Evolutionary conservation across 2,888 invertebrate species (phyloP).

Genomic region (Branchipolynoe longqiensis): DNA sequence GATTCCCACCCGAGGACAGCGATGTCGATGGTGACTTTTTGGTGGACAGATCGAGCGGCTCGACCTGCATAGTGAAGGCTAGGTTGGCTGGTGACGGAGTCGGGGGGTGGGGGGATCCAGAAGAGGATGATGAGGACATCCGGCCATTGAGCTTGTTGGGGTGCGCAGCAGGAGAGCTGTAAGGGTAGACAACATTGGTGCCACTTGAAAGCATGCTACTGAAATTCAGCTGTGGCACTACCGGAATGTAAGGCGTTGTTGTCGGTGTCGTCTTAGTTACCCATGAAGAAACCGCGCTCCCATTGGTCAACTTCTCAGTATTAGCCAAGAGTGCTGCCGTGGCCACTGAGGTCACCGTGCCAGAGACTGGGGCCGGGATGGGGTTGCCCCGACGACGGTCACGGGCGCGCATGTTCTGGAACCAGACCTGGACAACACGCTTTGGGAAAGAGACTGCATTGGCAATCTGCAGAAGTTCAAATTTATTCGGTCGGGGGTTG

Average conservation of each 20-base stretch:
- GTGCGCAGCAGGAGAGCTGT: slow-evolving; percentile 69
- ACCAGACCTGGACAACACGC: slow-evolving; percentile 94
- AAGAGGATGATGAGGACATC: slow-evolving; percentile 64
- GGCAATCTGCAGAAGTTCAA: slow-evolving; percentile 93
- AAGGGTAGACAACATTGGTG: slow-evolving; percentile 62
- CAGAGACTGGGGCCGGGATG: slow-evolving; percentile 72
- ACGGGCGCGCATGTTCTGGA: slow-evolving; percentile 92
- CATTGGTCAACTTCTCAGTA: slow-evolving; percentile 38
- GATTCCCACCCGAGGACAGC: slow-evolving; percentile 82
- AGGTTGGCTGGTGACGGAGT: slow-evolving; percentile 44
- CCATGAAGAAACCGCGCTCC: background rate
- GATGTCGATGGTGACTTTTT: slow-evolving; percentile 83
- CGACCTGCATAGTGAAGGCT: slow-evolving; percentile 83
- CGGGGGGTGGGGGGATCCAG: slow-evolving; percentile 60
- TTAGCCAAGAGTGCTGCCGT: background rate
- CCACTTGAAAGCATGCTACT: slow-evolving; percentile 17
- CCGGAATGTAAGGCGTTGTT: slow-evolving; percentile 75
- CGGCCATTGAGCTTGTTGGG: slow-evolving; percentile 68
- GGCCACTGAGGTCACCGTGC: slow-evolving; percentile 56
- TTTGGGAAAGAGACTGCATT: slow-evolving; percentile 95
- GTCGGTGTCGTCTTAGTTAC: background rate
- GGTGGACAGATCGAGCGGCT: slow-evolving; percentile 94
- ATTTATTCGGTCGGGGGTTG: slow-evolving; percentile 96
- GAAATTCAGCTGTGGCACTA: slow-evolving; percentile 73
- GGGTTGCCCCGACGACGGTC: slow-evolving; percentile 85